Base-by-base conservation (phyloP, 2,797 vertebrate genomes). In the Delichon dasypus region DNA sequence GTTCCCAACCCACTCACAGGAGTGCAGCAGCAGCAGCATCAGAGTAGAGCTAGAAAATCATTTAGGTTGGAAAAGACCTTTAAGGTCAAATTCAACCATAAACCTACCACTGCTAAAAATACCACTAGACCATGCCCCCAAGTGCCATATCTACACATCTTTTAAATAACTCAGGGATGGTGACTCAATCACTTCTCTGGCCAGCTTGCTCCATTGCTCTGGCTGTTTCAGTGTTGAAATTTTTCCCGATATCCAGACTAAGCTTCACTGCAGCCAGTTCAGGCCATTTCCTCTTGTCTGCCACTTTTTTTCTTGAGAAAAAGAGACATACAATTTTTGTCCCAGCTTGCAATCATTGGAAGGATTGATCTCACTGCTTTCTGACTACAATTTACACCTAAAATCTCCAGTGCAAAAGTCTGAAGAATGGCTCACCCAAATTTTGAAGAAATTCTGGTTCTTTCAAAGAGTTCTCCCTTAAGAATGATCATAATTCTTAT, bases 141-240 rank as follows among this genome's bases (percentile, higher is more conserved):
- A 11, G 22, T 2, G 7, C 13, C 25, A 22, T 8, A 3, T 30
- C 45, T 77, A 19, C 1, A 0, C 2, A 12, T 30, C 21, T 60
- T 60, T 60, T 50, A 71, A 79, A 50, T 64, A 15, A 9, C 18
- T 48, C 50, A 54, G 51, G 16, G 21, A 64, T 34, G 10, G 40
- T 34, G 36, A 71, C 48, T 75, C 53, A 79, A 30, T 17, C 20
- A 44, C 16, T 67, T 72, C 25, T 48, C 34, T 29, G 48, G 34
- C 9, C 14, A 67, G 7, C 6, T 29, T 68, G 16, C 53, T 85
- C 13, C 34, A 64, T 13, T 15, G 12, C 19, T 48, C 10, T 71
- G n/a, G 65, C 5, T 12, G 4, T 44, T 81, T 58, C 7, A n/a
- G 34, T 29, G 34, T 3, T 38, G 38, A 62, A 27, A 2, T 48